Base-by-base conservation (phyloP, 2,888 invertebrate species). In the Pyrocoelia pectoralis region DNA sequence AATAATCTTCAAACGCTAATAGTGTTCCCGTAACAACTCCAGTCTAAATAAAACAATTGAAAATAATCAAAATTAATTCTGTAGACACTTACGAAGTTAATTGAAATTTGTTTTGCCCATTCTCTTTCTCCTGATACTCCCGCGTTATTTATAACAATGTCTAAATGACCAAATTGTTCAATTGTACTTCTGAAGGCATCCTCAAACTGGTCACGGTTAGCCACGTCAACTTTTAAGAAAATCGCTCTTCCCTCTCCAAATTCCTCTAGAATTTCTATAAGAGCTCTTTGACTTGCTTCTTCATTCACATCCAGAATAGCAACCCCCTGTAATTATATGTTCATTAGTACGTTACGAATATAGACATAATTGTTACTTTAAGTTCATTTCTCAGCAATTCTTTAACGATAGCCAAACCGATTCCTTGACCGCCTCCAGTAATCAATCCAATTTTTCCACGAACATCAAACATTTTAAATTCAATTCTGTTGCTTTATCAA, bases 391-490 rank as follows among this genome's bases (percentile, higher is more conserved):
- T 86, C 50, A 91, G 82, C 41, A 92, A 79, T 73, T 90, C 88
- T 71, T 88, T 87, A 68, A 87, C 87, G 73, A 88, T 88, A 1
- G 88, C 86, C 56, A 87, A 84, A 3, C 91, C 91, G 69, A 92
- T 89, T 56, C 91, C 91, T 55, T 87, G 86, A 10, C 89, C 89
- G 46, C 88, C 91, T 28, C 91, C 91, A 15, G 91, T 91, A 56
- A 91, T 84, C 64, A 92, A 81, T 28, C 88, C 90, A 61, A 90
- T 88, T 79, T 89, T 89, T 68, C 88, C 88, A n/a, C n/a, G n/a
- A n/a, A n/a, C n/a, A n/a, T n/a, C n/a, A n/a, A n/a, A n/a, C n/a
- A n/a, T n/a, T n/a, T n/a, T n/a, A n/a, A n/a, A n/a, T n/a, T n/a
- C n/a, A n/a, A n/a, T n/a, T n/a, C n/a, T n/a, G n/a, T n/a, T n/a